Conservation (phyloP, 2,113 vertebrate species). For the Conger conger region DNA sequence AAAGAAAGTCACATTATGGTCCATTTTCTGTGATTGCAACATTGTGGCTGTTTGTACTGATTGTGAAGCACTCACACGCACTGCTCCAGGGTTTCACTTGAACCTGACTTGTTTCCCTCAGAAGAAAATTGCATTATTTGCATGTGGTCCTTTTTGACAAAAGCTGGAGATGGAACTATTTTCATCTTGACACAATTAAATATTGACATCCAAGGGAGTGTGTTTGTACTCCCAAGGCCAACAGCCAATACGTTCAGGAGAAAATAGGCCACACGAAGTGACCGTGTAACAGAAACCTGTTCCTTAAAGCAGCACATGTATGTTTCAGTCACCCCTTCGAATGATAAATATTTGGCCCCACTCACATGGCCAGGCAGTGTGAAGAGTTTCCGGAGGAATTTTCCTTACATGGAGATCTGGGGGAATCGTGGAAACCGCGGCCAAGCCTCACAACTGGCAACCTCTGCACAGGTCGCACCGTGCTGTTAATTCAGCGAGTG, state of each 20-base stretch:
- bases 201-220: not conserved
- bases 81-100: not conserved
- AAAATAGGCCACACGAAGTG: not conserved
- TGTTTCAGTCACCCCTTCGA: not conserved
- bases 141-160: not conserved
- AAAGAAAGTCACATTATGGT: not conserved
- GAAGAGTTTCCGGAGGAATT: constrained; percentile 1
- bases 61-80: not conserved
- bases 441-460: constrained; percentile 16
- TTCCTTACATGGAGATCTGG: constrained; percentile 10
- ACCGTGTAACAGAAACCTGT: not conserved
- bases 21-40: not conserved
- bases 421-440: constrained; percentile 5
- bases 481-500: constrained; percentile 18
- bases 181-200: not conserved
- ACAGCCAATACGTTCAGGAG: not conserved
- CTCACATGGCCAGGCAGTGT: constrained; percentile 10
- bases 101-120: not conserved
- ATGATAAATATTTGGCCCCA: constrained; percentile 23
- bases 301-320: constrained; percentile 15
- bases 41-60: not conserved
- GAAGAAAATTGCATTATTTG: not conserved
- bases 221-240: not conserved
- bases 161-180: not conserved
- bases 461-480: not conserved